Evolutionary conservation across 2,113 vertebrate species (phyloP).

Genomic region (Stomatorhinus ivindoensis): DNA sequence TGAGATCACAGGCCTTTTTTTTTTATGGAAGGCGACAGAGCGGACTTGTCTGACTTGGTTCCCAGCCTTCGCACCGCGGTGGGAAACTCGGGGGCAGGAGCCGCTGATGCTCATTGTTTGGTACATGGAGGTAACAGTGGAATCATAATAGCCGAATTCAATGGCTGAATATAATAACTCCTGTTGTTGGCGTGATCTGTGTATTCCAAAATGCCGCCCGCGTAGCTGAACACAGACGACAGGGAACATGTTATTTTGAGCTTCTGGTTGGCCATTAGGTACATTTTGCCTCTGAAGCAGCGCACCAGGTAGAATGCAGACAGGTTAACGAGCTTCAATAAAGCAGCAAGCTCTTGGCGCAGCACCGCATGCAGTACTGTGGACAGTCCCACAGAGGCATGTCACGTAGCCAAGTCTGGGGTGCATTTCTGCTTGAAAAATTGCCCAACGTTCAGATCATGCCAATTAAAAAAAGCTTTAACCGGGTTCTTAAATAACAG

Average conservation of each 20-base stretch:
- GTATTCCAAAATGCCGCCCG: background rate
- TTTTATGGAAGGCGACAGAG: background rate
- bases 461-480: background rate
- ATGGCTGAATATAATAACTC: background rate
- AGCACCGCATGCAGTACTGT: background rate
- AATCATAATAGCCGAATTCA: background rate
- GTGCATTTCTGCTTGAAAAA: background rate
- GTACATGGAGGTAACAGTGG: background rate
- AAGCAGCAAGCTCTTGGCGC: background rate
- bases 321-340: background rate
- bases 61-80: background rate
- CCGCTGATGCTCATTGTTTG: background rate
- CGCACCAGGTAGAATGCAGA: background rate
- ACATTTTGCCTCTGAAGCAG: background rate
- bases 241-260: background rate
- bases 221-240: background rate
- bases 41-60: background rate
- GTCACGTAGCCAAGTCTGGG: background rate
- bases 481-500: background rate
- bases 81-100: background rate
- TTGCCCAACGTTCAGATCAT: background rate
- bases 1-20: background rate
- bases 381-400: background rate
- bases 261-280: background rate
- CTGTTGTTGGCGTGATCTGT: background rate